These are phyloP conservation scores for Octopus sinensis DNA, from an alignment of 1,140 invertebrate genomes.

Conservation along the genomic window DNA sequence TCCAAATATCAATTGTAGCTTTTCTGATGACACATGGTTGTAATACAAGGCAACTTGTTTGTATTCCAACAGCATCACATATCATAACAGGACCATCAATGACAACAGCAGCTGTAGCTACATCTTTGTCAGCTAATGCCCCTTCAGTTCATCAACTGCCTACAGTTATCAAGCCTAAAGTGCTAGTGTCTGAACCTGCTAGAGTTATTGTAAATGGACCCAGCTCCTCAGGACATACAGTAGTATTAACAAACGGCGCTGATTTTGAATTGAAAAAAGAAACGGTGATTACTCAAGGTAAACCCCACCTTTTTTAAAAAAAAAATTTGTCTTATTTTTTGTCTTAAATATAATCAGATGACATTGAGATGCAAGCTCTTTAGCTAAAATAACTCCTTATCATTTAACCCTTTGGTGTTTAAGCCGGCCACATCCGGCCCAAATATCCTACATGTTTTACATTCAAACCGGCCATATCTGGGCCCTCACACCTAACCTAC, in stretches of 20 bases:
- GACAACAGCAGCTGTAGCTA: background rate
- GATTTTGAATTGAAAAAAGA: conserved; percentile 51
- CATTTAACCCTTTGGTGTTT: background rate
- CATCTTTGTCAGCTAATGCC: conserved; percentile 9
- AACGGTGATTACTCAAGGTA: conserved; percentile 35
- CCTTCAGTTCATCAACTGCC: conserved; percentile 52
- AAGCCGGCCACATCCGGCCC: background rate
- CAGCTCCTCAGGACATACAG: conserved; percentile 23
- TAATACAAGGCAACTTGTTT: too few relatives aligned
- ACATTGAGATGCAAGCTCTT: background rate
- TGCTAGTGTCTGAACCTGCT: conserved; percentile 44
- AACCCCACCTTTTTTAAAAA: background rate
- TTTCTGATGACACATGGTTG: too few relatives aligned
- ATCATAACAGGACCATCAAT: background rate
- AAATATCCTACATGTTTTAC: background rate
- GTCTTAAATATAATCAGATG: background rate
- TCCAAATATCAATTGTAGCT: too few relatives aligned
- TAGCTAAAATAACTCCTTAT: background rate
- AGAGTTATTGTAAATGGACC: conserved; percentile 47
- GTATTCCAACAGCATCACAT: conserved; percentile 4
- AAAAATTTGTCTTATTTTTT: background rate
- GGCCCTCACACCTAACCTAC: too few relatives aligned
- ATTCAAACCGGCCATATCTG: background rate
- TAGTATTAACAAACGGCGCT: conserved; percentile 44
- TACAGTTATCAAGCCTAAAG: conserved; percentile 53